phyloP scores from a whole-genome alignment of 2,797 vertebrate genomes.

The Melanotaenia boesemani region DNA sequence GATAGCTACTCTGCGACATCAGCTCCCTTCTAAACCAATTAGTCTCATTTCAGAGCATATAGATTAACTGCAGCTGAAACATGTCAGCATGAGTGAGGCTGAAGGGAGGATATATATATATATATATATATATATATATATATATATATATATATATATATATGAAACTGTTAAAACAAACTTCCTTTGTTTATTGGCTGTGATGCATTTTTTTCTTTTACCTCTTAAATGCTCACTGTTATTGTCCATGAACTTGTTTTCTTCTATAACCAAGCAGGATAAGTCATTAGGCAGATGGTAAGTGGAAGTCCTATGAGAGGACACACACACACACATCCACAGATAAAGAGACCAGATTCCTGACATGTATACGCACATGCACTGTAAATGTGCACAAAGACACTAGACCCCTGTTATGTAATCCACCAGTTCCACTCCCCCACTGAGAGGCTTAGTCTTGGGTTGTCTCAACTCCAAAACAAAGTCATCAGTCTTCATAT shows the following conservation, averaged over 20 bases:
- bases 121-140: too few relatives aligned
- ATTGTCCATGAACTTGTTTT: conserved; percentile 75
- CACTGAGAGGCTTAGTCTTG: conserved; percentile 66
- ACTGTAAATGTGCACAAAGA: conserved; percentile 71
- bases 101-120: too few relatives aligned
- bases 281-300: conserved; percentile 85
- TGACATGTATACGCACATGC: conserved; percentile 48
- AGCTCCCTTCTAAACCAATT: conserved; percentile 68
- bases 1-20: conserved; percentile 51
- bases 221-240: conserved; percentile 44
- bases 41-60: conserved; percentile 57
- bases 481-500: conserved; percentile 71
- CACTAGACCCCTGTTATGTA: conserved; percentile 84
- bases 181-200: conserved; percentile 14
- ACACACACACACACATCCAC: conserved; percentile 13
- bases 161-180: background rate
- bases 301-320: conserved; percentile 76
- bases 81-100: background rate
- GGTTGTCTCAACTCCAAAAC: conserved; percentile 69
- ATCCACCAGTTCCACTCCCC: conserved; percentile 74
- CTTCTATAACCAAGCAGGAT: conserved; percentile 79
- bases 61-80: conserved; percentile 35
- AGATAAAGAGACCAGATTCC: conserved; percentile 52
- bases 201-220: conserved; percentile 41
- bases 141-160: too few relatives aligned